Base-by-base conservation (phyloP, 35 echinoderm and acorn worm species). In the Apostichopus californicus region DNA sequence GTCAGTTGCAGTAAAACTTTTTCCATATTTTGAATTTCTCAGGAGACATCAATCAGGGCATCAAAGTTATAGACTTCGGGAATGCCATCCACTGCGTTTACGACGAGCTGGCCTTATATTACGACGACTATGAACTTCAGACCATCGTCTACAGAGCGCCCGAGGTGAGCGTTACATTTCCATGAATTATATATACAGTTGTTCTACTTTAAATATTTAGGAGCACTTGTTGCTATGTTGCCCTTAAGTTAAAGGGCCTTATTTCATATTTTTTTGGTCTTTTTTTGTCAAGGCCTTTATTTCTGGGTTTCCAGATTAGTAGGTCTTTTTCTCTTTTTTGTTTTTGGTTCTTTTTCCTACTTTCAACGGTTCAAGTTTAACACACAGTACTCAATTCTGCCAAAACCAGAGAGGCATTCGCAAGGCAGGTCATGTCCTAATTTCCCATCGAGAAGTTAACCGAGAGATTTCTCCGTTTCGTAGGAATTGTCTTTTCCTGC, bases 1-100 rank as follows among this genome's bases (percentile, higher is more conserved):
- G 58, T 60, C 58, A 9, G 58, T 34, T 46, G 34, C 34, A 46
- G 34, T 46, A 46, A 46, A 46, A 72, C 68, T 72, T 12, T 72
- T 20, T 14, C 68, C n/a, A 12, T 72, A 14, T 72, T 72, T 14
- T 6, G 34, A 46, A 46, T 3, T 81, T 81, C 78, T 81, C 54
- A 81, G 78, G 54, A 52, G 78, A 81, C 78, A 81, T 52, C 78
- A 81, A 81, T 81, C 78, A 20, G 28, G 78, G 71, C 6, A 75
- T 98, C 73, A 99, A 99, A 73, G 91, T 99, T 75, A 96, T 99
- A 72, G 97, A 99, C 92, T 99, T 99, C 86, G 97, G 97, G 7
- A 99, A 99, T 81, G 97, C 97, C 1, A 94, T 99, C 57, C 97
- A 96, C 81, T 96, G 97, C n/a, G 92, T 96, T 55, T 96, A 96